Conservation (phyloP, 2,797 vertebrate species). For the Orestias chungarensis region DNA sequence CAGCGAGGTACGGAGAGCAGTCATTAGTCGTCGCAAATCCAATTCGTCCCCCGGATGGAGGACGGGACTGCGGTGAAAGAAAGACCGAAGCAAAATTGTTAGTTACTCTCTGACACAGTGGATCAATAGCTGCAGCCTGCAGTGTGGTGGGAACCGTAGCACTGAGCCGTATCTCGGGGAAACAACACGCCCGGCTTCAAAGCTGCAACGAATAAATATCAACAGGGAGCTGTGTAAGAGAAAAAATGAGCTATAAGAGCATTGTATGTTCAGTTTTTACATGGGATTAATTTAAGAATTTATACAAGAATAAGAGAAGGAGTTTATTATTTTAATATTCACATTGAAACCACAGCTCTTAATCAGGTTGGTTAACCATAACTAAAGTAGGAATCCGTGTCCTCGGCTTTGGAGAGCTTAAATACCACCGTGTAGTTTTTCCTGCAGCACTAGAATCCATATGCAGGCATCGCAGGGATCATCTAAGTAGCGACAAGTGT, state of each 20-base stretch:
- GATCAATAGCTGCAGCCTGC: slow-evolving; percentile 57
- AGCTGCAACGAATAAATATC: slow-evolving; percentile 27
- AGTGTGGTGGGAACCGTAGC: slow-evolving; percentile 25
- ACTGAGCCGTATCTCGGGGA: slow-evolving; percentile 29
- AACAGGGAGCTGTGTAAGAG: not conserved
- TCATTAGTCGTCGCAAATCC: slow-evolving; percentile 55
- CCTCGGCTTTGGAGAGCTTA: slow-evolving; percentile 3
- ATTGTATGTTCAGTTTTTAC: not conserved
- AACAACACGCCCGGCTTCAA: slow-evolving; percentile 39
- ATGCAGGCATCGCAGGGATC: not conserved
- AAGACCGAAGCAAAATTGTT: slow-evolving; percentile 50
- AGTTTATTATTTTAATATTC: not conserved
- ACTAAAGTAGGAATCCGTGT: slow-evolving; percentile 4
- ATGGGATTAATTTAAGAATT: not conserved
- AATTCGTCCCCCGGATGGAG: slow-evolving; percentile 24
- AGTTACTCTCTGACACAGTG: slow-evolving; percentile 43
- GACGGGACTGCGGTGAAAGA: slow-evolving; percentile 29
- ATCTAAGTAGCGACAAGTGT: not conserved
- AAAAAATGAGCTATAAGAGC: not conserved
- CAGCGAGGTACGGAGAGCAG: slow-evolving; percentile 8
- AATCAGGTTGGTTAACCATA: slow-evolving; percentile 3
- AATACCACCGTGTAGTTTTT: not conserved
- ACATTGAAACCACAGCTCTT: slow-evolving; percentile 1
- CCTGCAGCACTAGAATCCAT: slow-evolving; percentile 8
- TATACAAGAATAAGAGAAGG: not conserved